Base-by-base conservation (phyloP, 2,113 vertebrate species). In the Grantiella picta region DNA sequence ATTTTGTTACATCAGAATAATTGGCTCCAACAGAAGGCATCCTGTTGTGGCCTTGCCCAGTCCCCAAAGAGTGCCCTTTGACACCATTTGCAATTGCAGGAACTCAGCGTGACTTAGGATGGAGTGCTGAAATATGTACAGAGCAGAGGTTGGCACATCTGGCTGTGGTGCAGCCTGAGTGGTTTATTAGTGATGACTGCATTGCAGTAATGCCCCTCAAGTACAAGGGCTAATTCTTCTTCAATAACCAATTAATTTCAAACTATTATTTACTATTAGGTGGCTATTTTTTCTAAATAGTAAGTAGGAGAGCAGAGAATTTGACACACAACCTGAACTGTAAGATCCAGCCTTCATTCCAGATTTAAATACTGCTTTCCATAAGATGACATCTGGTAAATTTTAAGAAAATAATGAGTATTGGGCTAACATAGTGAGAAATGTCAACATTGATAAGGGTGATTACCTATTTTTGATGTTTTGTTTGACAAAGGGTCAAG, bases 1-100 rank as follows among this genome's bases (percentile, higher is more conserved):
- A 73, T 94, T 95, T 77, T 88, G 76, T 86, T 96, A 88, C 88
- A 75, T 88, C 93, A 82, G 93, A 80, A 44, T 94, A 91, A 90
- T 63, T 95, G 94, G 52, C 87, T 93, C 33, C 69, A 92, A 15
- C 64, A 78, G 86, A 73, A 80, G 50, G 76, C 90, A 35, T 92
- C 86, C 86, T 88, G 82, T 49, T 2, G 14, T 61, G 90, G 92
- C 86, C 68, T 89, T 93, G 73, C 84, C 92, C 69, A 60, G 53
- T 92, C 77, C 90, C 94, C 91, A 36, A 6, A 53, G 86, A 63
- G 56, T 3, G 44, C 65, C 65, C 92, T 91, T 80, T 68, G 92
- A 60, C 77, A 75, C 86, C 22, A 31, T 24, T 35, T 71, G 92
- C 80, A 45, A 12, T 56, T 23, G 60, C 86, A 89, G 72, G 66